These are phyloP conservation scores for Lycocerus yunnanus DNA, from an alignment of 2,888 invertebrate genomes.

Conservation along the genomic window DNA sequence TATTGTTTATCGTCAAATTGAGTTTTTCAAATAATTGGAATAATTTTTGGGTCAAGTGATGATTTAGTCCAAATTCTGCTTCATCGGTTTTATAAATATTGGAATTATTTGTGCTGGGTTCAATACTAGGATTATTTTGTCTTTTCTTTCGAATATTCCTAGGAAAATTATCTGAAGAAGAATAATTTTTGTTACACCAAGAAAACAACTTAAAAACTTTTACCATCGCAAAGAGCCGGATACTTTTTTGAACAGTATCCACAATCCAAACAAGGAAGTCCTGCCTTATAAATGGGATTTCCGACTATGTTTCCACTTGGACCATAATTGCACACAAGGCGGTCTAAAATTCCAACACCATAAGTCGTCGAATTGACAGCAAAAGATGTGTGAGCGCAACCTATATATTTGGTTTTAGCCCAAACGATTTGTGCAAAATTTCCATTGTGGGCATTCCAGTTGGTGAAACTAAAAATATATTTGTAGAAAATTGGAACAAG, in stretches of 20 bases:
- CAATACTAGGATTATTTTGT: no score
- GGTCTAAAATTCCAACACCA: background rate
- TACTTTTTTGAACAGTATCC: background rate
- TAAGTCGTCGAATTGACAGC: background rate
- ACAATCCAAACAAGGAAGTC: slow-evolving; percentile 4
- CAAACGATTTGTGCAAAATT: slow-evolving; percentile 14
- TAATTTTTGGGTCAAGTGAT: background rate
- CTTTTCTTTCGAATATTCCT: background rate
- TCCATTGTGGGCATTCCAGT: background rate
- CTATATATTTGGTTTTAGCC: slow-evolving; percentile 4
- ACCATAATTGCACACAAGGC: slow-evolving; percentile 13
- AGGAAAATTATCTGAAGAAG: background rate
- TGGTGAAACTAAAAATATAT: background rate
- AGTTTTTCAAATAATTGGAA: background rate
- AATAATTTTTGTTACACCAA: background rate
- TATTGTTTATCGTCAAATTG: background rate
- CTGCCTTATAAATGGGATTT: background rate
- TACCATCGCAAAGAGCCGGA: slow-evolving; percentile 12
- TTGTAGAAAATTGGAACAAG: background rate
- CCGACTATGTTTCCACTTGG: slow-evolving; percentile 8
- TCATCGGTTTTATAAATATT: background rate
- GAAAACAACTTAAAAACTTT: background rate
- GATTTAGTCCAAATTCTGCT: background rate
- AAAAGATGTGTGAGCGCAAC: slow-evolving; percentile 7
- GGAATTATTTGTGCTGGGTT: background rate